Evolutionary conservation across 2,113 vertebrate species (phyloP).

Genomic region (Ameiurus melas): DNA sequence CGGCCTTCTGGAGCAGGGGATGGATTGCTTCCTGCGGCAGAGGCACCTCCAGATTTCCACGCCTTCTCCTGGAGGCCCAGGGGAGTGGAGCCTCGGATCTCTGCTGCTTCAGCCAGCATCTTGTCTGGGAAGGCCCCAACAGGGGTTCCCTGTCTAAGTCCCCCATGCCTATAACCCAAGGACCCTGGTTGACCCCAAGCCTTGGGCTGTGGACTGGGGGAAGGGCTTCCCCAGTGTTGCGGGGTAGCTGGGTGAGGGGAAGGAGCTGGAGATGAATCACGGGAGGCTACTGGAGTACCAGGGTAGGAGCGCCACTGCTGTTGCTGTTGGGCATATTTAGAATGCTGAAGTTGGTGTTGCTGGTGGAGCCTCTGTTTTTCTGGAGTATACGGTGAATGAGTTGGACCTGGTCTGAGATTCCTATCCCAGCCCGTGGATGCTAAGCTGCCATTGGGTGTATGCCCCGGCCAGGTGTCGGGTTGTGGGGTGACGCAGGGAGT

Average conservation of each 20-base stretch:
- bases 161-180: conserved; percentile 59
- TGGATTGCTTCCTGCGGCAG: conserved; percentile 68
- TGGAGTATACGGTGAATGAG: conserved; percentile 66
- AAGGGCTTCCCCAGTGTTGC: conserved; percentile 68
- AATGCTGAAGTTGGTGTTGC: conserved; percentile 60
- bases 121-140: conserved; percentile 76
- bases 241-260: conserved; percentile 66
- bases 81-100: conserved; percentile 76
- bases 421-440: conserved; percentile 68
- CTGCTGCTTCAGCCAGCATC: conserved; percentile 78
- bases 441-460: conserved; percentile 72
- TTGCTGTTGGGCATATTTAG: conserved; percentile 58
- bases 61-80: conserved; percentile 81
- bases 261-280: conserved; percentile 60
- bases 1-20: conserved; percentile 76
- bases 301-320: conserved; percentile 71
- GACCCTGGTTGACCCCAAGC: conserved; percentile 69
- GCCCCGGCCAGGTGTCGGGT: conserved; percentile 74
- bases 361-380: conserved; percentile 72
- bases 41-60: conserved; percentile 82
- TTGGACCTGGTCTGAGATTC: conserved; percentile 58
- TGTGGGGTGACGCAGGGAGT: conserved; percentile 62
- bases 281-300: conserved; percentile 62
- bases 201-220: conserved; percentile 70
- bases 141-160: conserved; percentile 73